Percentiles rank a stretch among this genome's conserved stretches.
Evolutionary conservation across 2,797 vertebrate species (phyloP).

Genomic region (Prionace glauca): DNA sequence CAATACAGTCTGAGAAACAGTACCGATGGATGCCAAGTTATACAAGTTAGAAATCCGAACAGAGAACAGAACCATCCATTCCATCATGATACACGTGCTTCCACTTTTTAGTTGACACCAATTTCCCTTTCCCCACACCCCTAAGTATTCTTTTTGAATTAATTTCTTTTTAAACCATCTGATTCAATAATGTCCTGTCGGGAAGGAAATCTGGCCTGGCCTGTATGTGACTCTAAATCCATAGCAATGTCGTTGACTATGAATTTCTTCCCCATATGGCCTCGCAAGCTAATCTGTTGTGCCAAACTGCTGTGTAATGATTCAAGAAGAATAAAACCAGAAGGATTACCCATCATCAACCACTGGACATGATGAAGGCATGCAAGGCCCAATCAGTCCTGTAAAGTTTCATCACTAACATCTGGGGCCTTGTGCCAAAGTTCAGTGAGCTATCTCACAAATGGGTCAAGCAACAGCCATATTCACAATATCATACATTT

Average conservation of each 20-base stretch:
- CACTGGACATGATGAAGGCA: background rate
- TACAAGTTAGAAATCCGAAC: background rate
- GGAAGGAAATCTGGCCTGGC: no score
- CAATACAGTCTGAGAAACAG: background rate
- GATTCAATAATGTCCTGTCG: no score
- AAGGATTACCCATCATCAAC: background rate
- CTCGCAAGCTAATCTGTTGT: no score
- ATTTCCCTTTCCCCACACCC: background rate
- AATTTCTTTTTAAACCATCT: background rate
- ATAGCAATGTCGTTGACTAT: no score
- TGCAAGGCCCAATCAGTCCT: background rate
- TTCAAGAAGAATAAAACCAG: background rate
- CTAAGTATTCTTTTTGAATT: background rate
- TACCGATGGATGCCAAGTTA: background rate
- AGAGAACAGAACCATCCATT: background rate
- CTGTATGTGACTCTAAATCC: no score
- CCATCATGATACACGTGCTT: background rate
- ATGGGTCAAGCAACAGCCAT: background rate
- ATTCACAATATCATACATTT: background rate
- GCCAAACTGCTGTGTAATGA: no score
- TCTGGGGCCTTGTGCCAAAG: background rate
- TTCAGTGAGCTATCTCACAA: background rate
- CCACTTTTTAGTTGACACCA: background rate
- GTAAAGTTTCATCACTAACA: background rate
- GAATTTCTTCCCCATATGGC: no score